Evolutionary conservation across 2,797 vertebrate genomes (phyloP), one percentile per base, ranked within the genome.

Genomic region (Sebastes wilsoni): DNA sequence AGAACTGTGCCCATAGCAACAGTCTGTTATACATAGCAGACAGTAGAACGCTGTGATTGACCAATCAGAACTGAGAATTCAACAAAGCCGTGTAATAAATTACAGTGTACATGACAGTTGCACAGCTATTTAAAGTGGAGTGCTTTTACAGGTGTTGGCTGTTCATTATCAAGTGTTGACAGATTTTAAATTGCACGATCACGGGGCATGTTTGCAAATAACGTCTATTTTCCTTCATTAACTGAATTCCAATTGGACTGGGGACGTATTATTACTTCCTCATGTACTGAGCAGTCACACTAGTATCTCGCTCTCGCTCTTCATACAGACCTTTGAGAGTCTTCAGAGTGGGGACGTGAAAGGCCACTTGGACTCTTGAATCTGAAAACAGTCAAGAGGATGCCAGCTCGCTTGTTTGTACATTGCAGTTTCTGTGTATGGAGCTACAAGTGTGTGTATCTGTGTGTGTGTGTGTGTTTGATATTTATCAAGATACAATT

Each of bases 401-500:
- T 78, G 20, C n/a, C 28, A 49, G 62, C 22, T 80, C 14, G 23
- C 66, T 82, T 87, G 75, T 83, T 89, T 85, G 83, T 74, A 61
- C 67, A 52, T 32, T 81, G 61, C 74, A 60, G 27, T 66, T 74
- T 66, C 28, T 81, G 49, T 59, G 72, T 75, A 59, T 66, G 49
- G 32, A 1, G 16, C 68, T 65, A 82, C 80, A 77, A 66, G 66
- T 52, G 42, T 70, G n/a, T 71, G 32, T 62, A 8, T 59, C 11
- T 58, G 23, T 58, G 23, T 58, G 36, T 36, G 12, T 25, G 49
- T 75, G 42, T 59, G 70, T 69, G 67, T 82, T 83, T 90, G 84
- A 88, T 88, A 70, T 86, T 83, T 84, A 82, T 83, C 70, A 83
- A 82, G 62, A 84, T 78, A 42, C 72, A 75, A 72, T 60, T 82